Evolutionary conservation across 2,113 vertebrate species (phyloP).

Genomic region (Notarius quadriscutis): DNA sequence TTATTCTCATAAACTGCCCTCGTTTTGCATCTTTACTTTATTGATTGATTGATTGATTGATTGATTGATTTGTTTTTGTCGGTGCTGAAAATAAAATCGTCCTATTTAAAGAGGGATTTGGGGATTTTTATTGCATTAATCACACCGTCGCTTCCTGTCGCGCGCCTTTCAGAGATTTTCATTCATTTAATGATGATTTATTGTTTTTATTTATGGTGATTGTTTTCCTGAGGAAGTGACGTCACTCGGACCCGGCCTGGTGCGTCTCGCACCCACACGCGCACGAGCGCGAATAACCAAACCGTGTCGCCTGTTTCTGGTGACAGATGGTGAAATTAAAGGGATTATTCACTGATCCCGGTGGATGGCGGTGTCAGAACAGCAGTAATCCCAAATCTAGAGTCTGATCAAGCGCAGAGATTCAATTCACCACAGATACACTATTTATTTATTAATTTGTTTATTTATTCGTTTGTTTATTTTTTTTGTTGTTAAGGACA

Average conservation of each 20-base stretch:
- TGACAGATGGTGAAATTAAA: slow-evolving; percentile 27
- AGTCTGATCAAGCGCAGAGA: slow-evolving; percentile 4
- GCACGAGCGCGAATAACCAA: neutral
- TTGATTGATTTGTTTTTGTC: neutral
- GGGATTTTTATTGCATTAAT: neutral
- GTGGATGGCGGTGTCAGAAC: slow-evolving; percentile 19
- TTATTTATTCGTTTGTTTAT: neutral
- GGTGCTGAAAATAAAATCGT: neutral
- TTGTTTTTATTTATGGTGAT: neutral
- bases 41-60: neutral
- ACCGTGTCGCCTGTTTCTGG: slow-evolving; percentile 13
- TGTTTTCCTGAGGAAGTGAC: neutral
- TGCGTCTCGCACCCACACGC: neutral
- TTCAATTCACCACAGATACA: neutral
- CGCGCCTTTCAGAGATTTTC: neutral
- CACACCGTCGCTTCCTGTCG: neutral
- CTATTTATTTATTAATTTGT: neutral
- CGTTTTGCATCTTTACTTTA: neutral
- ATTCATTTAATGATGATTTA: neutral
- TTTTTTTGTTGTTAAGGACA: neutral
- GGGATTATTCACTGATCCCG: slow-evolving; percentile 28
- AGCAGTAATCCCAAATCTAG: slow-evolving; percentile 20
- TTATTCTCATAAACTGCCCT: neutral
- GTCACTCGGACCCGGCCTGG: neutral
- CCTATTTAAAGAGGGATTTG: neutral